phyloP scores from a whole-genome alignment of 2,113 vertebrate species.

The Peromyscus maniculatus region DNA sequence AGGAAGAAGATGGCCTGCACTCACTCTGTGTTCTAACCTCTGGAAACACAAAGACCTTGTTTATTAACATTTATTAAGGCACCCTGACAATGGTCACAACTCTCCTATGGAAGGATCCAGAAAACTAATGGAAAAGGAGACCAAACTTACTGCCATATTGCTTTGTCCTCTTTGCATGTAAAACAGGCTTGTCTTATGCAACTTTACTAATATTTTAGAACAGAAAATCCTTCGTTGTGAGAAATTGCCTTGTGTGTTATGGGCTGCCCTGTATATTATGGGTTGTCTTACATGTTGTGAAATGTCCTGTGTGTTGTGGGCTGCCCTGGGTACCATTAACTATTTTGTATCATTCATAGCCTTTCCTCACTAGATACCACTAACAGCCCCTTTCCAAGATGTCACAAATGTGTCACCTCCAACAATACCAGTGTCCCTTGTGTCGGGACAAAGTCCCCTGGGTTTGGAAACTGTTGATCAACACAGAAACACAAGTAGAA shows the following conservation, averaged over 20 bases:
- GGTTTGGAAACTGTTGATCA: neutral
- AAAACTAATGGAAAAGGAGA: neutral
- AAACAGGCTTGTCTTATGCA: neutral
- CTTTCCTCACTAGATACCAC: neutral
- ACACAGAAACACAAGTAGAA: neutral
- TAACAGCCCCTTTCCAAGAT: neutral
- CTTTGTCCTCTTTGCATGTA: neutral
- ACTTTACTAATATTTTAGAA: neutral
- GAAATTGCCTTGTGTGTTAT: neutral
- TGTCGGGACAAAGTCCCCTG: fast-evolving
- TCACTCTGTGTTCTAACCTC: neutral
- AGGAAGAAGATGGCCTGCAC: neutral
- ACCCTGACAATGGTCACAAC: neutral
- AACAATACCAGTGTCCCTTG: neutral
- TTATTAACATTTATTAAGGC: neutral
- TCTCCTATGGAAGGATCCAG: neutral
- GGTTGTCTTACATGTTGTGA: neutral
- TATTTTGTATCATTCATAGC: neutral
- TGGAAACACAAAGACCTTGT: neutral
- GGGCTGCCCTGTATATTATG: neutral
- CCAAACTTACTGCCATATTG: neutral
- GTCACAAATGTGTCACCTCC: neutral
- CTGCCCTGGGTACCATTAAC: neutral
- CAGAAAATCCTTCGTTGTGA: neutral
- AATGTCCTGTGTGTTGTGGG: neutral